Percentiles rank a stretch among this genome's conserved stretches.
phyloP scores from a whole-genome alignment of 2,797 vertebrate species.

The Pagetopsis macropterus region DNA sequence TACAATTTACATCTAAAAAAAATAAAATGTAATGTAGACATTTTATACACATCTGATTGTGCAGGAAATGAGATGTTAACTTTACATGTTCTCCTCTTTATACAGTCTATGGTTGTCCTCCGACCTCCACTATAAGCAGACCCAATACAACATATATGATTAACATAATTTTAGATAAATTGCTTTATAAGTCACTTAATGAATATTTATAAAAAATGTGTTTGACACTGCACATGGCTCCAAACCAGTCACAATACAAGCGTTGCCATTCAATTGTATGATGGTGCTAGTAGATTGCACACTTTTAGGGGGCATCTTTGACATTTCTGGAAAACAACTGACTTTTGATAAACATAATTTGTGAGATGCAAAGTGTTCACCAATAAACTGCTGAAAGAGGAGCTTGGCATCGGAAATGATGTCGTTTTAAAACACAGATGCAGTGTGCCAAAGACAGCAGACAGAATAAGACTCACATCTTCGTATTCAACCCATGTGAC shows the following conservation, averaged over 20 bases:
- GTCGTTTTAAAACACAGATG: slow-evolving; percentile 61
- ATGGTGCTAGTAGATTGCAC: slow-evolving; percentile 21
- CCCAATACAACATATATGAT: background rate
- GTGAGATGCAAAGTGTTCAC: slow-evolving; percentile 40
- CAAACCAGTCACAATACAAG: slow-evolving; percentile 9
- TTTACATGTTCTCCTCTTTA: too few relatives aligned
- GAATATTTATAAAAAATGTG: background rate
- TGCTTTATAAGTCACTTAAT: slow-evolving; percentile 13
- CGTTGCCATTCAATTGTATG: slow-evolving; percentile 20
- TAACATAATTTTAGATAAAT: background rate
- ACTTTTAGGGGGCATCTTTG: background rate
- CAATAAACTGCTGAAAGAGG: slow-evolving; percentile 34
- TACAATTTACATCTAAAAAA: too few relatives aligned
- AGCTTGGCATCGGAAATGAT: slow-evolving; percentile 30
- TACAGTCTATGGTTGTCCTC: too few relatives aligned
- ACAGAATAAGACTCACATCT: background rate
- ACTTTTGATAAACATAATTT: slow-evolving; percentile 14
- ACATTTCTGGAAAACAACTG: background rate
- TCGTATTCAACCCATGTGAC: too few relatives aligned
- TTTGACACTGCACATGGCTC: too few relatives aligned
- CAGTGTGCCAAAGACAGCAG: slow-evolving; percentile 1
- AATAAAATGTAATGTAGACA: too few relatives aligned
- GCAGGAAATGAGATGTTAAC: background rate
- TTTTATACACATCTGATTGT: background rate
- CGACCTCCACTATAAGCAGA: background rate